Evolutionary conservation across 2,888 invertebrate species (phyloP).

Genomic region (Adelphocoris suturalis): DNA sequence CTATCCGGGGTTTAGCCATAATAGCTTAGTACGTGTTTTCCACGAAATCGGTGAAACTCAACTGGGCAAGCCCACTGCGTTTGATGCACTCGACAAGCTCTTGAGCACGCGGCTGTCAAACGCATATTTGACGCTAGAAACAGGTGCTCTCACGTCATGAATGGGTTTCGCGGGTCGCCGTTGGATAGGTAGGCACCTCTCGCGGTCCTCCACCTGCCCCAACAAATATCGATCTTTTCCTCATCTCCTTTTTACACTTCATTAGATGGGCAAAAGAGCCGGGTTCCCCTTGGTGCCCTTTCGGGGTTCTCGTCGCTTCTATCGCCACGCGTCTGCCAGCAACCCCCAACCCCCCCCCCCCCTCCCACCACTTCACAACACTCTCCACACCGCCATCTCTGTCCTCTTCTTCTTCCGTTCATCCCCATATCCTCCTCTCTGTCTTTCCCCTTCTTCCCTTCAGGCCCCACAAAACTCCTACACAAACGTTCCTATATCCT

Average conservation of each 20-base stretch:
- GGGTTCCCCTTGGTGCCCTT: slow-evolving; percentile 49
- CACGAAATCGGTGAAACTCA: no score
- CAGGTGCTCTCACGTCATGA: neutral
- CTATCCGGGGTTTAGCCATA: no score
- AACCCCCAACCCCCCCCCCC: no score
- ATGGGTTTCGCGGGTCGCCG: neutral
- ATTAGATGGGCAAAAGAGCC: slow-evolving; percentile 48
- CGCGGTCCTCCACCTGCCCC: slow-evolving; percentile 9
- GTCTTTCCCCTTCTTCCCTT: no score
- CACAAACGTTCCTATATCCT: no score
- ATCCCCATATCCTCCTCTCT: no score
- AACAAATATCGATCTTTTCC: slow-evolving; percentile 23
- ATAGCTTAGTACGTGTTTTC: no score
- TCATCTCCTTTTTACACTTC: slow-evolving; percentile 53
- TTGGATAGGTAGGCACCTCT: neutral
- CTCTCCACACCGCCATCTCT: neutral
- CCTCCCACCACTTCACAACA: neutral
- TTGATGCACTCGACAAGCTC: neutral
- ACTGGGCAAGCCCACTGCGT: no score
- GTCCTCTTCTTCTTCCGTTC: neutral
- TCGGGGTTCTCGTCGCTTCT: slow-evolving; percentile 1
- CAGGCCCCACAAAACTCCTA: no score
- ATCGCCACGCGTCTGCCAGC: neutral
- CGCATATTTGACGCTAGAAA: neutral
- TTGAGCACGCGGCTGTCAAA: neutral